Evolutionary conservation across 2,113 vertebrate genomes (phyloP).

Genomic region (Aviceda subcristata): DNA sequence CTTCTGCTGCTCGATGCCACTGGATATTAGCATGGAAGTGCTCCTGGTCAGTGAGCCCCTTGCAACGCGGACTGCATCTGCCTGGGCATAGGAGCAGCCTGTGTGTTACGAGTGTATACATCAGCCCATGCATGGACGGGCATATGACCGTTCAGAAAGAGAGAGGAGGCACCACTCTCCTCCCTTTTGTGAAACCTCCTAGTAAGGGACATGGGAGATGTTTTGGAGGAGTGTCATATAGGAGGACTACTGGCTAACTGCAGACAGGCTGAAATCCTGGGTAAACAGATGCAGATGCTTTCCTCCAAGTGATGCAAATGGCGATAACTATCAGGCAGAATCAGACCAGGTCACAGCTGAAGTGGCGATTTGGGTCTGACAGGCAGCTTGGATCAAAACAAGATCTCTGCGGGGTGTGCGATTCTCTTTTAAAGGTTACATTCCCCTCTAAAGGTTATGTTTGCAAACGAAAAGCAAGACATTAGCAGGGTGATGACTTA

Average conservation of each 20-base stretch:
- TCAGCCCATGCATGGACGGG: accelerated
- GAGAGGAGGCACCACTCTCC: not conserved
- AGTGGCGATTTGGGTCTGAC: not conserved
- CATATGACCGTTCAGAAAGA: accelerated
- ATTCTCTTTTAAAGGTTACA: slow-evolving; percentile 23
- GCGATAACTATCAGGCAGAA: not conserved
- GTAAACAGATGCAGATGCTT: not conserved
- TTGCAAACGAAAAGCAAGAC: not conserved
- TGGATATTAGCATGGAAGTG: not conserved
- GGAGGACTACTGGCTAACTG: not conserved
- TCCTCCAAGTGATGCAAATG: not conserved
- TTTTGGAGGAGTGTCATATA: not conserved
- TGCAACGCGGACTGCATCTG: not conserved
- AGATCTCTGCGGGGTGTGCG: not conserved
- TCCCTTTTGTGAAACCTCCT: not conserved
- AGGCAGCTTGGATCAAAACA: not conserved
- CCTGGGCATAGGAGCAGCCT: not conserved
- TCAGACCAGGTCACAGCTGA: not conserved
- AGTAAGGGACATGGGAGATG: not conserved
- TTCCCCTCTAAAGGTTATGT: slow-evolving; percentile 31
- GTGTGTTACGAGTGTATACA: not conserved
- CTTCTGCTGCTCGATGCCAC: not conserved
- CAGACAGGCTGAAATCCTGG: not conserved
- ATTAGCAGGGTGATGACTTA: not conserved
- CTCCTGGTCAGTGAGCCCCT: not conserved